Base-by-base conservation (phyloP, 2,888 invertebrate species). In the Polymixis flavicincta region DNA sequence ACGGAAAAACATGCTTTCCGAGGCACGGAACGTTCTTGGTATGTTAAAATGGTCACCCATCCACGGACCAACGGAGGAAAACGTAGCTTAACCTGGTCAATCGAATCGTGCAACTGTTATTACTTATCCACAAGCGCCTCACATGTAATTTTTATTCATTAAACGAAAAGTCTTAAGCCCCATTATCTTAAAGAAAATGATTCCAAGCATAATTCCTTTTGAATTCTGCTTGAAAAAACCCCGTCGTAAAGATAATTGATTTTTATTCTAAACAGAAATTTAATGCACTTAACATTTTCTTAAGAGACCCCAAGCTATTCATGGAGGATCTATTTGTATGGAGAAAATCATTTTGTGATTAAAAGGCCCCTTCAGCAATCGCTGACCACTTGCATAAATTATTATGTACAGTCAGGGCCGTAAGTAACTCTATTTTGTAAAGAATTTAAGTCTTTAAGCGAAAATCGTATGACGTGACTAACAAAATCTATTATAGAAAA, bases 341-440 rank as follows among this genome's bases (percentile, higher is more conserved):
- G 76, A 90, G 92, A 89, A 92, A 93, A 93, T 94, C 90, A 93
- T 93, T 94, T 91, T 91, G 90, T 92, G 93, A 94, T 94, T 94
- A 93, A 94, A 94, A 94, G 92, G 90, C 91, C 86, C 89, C 90
- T 81, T 91, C 89, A 91, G 83, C 85, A 87, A 89, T 86, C 88
- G 92, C 92, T 96, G 96, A 95, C 96, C 96, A 94, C 95, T 96
- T 95, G 95, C 96, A 96, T 95, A 95, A 95, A 95, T 96, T 95
- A 95, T 96, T 93, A 90, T 91, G 88, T 90, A 89, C 87, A 87
- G 82, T 88, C 84, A 37, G 65, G 5, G 22, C 9, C 80, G 59
- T n/a, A 60, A 82, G n/a, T 25, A 6, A 57, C 19, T 52, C 50
- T 54, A 48, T 73, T 65, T 61, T 68, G 14, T 28, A 1, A 55